Evolutionary conservation across 2,888 invertebrate species (phyloP), one percentile per base, ranked within the genome.

Genomic region (Argynnis bischoffii): DNA sequence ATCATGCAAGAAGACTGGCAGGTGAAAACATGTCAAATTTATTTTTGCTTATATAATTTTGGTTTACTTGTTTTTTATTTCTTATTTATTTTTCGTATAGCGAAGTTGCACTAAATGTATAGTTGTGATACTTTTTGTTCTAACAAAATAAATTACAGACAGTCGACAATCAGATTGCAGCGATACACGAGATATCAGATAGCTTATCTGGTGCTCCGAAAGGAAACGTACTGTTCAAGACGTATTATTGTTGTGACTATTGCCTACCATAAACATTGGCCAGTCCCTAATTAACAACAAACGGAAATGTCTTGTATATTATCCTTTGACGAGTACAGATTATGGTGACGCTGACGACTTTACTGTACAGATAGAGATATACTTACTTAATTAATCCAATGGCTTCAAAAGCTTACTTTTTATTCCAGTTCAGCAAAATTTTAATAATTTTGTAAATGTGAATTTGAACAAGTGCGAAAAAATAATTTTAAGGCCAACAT

Each of bases 181-280:
- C 74, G 82, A 84, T 88, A 83, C 80, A 82, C 85, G 83, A 83
- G 82, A 81, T 81, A 89, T 90, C 88, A 86, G 88, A 90, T 91
- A 90, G 86, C 79, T 79, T 73, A 78, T 75, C 78, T 71, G 63
- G 53, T 76, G 77, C 83, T 81, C 77, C 77, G 79, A 86, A 84
- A 87, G 86, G 86, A 85, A 88, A 85, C 75, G 76, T 78, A 76
- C 78, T 75, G 76, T 77, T 81, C 79, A 75, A 82, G 79, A 82
- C 80, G 81, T 85, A 88, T 86, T 84, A 86, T 86, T 88, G 82
- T 86, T 86, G 85, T 82, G 82, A 83, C 85, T 84, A 86, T 86
- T 86, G 84, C 82, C 79, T 73, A 78, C 82, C 81, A 83, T 87
- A 86, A 88, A 87, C 75, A 79, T 79, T 81, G 78, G 76, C 77